Evolutionary conservation across 2,888 invertebrate species (phyloP).

Genomic region (Gastrophysa polygoni): DNA sequence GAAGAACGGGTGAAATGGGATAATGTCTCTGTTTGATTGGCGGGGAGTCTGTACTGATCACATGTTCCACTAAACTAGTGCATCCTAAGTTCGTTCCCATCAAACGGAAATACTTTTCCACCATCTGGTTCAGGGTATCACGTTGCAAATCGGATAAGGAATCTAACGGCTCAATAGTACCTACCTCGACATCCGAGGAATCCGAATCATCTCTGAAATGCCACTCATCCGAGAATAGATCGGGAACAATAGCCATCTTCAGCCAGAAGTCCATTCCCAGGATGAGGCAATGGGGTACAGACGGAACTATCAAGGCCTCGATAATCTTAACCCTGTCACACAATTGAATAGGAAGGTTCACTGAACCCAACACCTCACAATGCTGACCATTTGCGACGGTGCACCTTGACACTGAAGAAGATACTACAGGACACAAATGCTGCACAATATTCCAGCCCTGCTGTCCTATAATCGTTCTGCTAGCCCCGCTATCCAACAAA

Average conservation of each 20-base stretch:
- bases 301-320: slow-evolving; percentile 20
- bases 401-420: neutral
- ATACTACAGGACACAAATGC: neutral
- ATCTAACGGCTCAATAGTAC: slow-evolving; percentile 1
- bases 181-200: too few species aligned
- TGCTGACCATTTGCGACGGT: neutral
- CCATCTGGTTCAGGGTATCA: neutral
- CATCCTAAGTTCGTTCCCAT: slow-evolving; percentile 20
- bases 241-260: too few species aligned
- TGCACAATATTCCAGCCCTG: slow-evolving; percentile 11
- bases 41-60: slow-evolving; percentile 19
- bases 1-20: too few species aligned
- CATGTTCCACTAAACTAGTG: slow-evolving; percentile 24
- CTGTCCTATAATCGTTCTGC: slow-evolving; percentile 22
- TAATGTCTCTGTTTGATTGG: too few species aligned
- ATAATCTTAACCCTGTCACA: slow-evolving; percentile 12
- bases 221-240: slow-evolving; percentile 15
- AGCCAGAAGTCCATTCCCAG: slow-evolving; percentile 22
- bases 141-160: slow-evolving; percentile 8
- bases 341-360: slow-evolving; percentile 14
- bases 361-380: slow-evolving; percentile 15
- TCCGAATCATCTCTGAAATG: neutral
- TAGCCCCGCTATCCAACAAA: slow-evolving; percentile 26
- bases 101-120: slow-evolving; percentile 22
- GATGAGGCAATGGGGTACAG: slow-evolving; percentile 19